Base-by-base conservation (phyloP, 2,888 invertebrate genomes). In the Rhagonycha fulva region DNA sequence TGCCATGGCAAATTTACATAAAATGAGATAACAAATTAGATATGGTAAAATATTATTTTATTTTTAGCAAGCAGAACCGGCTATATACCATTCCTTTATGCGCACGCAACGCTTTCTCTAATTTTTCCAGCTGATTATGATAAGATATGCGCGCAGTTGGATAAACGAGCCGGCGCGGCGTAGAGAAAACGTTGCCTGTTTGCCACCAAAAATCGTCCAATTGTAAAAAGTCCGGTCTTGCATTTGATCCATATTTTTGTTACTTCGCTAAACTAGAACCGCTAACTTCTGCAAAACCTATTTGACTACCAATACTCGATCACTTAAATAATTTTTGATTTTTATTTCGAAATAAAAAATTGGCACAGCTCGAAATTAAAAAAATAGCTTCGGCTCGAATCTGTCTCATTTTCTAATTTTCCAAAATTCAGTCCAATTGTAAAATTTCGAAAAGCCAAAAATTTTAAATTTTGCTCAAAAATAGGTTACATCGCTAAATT, bases 1-100 rank as follows among this genome's bases (percentile, higher is more conserved):
- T 84, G 83, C 86, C 85, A 86, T 86, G 86, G 86, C 86, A 83
- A 83, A 80, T 81, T 78, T 71, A 69, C 67, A 74, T 26, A 76
- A 76, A 75, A 76, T 23, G 47, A 71, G 74, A 76, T 74, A 71
- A 68, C 71, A 47, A 47, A 47, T 47, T 47, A 47, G 47, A 47
- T 47, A 47, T 47, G 47, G n/a, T 47, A 47, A 47, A 47, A 47
- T 47, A 47, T 47, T 47, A 47, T 47, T 47, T n/a, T n/a, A n/a
- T 47, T 9, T n/a, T 47, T 47, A 47, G 47, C 47, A 47, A 47
- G n/a, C 47, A 47, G 47, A 47, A 47, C 47, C 47, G 47, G n/a
- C 47, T n/a, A 47, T 7, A n/a, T 2, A 7, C n/a, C n/a, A n/a
- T n/a, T 47, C 47, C 7, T 47, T n/a, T 32, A 9, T 32, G 12